These are phyloP conservation scores for Erethizon dorsatum DNA, from an alignment of 2,797 vertebrate genomes.

Conservation along the genomic window DNA sequence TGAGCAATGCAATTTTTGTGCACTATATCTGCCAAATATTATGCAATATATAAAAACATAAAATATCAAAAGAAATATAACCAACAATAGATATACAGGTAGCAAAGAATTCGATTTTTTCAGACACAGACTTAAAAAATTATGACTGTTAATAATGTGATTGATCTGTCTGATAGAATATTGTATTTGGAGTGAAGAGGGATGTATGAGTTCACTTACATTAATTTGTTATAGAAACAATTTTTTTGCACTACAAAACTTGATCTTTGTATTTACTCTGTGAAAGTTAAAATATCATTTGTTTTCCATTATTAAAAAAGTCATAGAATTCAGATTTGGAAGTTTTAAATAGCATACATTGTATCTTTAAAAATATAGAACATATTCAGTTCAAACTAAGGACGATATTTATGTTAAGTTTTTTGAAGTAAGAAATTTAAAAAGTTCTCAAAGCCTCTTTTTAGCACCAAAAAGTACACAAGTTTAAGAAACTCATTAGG, in stretches of 20 bases:
- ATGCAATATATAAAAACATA: not conserved
- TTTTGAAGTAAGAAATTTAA: slow-evolving; percentile 25
- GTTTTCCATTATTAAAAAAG: not conserved
- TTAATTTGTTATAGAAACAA: not conserved
- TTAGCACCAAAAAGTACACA: not conserved
- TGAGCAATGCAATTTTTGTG: not conserved
- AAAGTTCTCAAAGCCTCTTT: not conserved
- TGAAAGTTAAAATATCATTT: not conserved
- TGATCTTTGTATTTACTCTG: not conserved
- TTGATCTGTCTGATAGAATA: not conserved
- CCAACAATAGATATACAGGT: not conserved
- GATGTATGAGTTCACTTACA: not conserved
- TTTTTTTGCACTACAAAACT: not conserved
- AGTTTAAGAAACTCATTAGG: not conserved
- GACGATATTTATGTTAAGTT: not conserved
- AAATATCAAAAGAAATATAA: not conserved
- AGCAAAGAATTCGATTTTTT: not conserved
- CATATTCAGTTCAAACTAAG: not conserved
- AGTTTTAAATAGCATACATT: not conserved
- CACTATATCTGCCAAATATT: not conserved
- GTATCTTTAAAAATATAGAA: not conserved
- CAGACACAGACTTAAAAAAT: not conserved
- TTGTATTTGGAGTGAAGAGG: not conserved
- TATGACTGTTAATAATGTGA: not conserved
- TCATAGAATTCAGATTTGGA: not conserved